phyloP scores from a whole-genome alignment of 2,888 invertebrate genomes.

The Cheilosia variabilis region DNA sequence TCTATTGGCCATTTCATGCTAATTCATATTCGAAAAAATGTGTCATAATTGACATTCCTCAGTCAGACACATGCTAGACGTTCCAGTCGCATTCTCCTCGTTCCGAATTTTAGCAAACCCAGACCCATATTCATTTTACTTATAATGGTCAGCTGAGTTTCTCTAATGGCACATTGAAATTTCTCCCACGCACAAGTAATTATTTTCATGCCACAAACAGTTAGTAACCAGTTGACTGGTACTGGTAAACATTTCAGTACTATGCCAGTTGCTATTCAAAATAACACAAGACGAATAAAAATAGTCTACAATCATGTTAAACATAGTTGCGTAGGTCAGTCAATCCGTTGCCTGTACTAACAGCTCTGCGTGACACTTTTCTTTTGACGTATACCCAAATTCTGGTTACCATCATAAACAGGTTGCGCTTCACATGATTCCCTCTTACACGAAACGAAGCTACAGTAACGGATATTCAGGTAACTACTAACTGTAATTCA shows the following conservation, averaged over 20 bases:
- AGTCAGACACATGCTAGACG: background rate
- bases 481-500: conserved; percentile 10
- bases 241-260: no score
- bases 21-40: no score
- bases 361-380: conserved; percentile 42
- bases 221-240: background rate
- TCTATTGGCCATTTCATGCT: no score
- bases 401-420: conserved; percentile 20
- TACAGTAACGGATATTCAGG: conserved; percentile 12
- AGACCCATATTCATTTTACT: conserved; percentile 25
- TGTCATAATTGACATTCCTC: background rate
- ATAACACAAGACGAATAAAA: background rate
- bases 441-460: background rate
- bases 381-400: conserved; percentile 3
- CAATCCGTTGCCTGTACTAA: conserved; percentile 36
- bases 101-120: conserved; percentile 24
- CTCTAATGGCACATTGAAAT: conserved; percentile 31
- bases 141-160: conserved; percentile 10
- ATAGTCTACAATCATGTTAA: background rate
- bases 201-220: conserved; percentile 10
- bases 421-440: conserved; percentile 30
- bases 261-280: no score
- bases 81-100: conserved; percentile 17
- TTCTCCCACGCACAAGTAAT: conserved; percentile 51
- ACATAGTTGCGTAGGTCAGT: conserved; percentile 11